A percentile compares a stretch with the other conserved stretches of the same genome.
These are phyloP conservation scores for Tauraco hartlaubi DNA, from an alignment of 2,797 vertebrate species.

Conservation along the genomic window DNA sequence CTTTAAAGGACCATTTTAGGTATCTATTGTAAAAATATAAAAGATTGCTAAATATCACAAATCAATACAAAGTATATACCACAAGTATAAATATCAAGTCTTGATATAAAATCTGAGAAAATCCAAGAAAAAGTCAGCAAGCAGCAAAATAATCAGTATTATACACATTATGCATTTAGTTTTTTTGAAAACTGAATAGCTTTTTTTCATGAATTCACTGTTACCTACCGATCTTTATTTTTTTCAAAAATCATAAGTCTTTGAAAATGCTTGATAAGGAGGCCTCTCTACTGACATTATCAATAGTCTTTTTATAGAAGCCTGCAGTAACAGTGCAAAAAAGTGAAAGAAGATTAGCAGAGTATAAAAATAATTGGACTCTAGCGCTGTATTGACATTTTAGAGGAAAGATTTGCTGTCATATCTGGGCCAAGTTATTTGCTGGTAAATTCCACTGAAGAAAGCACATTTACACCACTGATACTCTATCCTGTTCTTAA, in stretches of 20 bases:
- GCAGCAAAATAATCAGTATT: neutral
- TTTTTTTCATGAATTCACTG: slow-evolving; percentile 10
- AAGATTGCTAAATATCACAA: neutral
- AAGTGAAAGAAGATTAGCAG: slow-evolving; percentile 60
- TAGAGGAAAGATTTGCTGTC: slow-evolving; percentile 20
- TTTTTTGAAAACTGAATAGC: neutral
- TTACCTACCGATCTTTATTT: neutral
- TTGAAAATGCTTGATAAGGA: slow-evolving; percentile 32
- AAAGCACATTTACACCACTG: neutral
- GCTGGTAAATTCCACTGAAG: slow-evolving; percentile 34
- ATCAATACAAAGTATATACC: too few species aligned
- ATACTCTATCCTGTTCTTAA: neutral
- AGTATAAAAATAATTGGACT: slow-evolving; percentile 61
- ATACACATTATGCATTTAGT: neutral
- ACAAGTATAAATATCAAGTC: neutral
- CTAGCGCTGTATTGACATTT: slow-evolving; percentile 31
- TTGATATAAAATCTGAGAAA: neutral
- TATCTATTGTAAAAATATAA: neutral
- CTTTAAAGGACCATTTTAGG: slow-evolving; percentile 4
- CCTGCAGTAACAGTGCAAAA: neutral
- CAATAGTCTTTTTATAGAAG: slow-evolving; percentile 49
- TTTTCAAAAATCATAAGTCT: slow-evolving; percentile 38
- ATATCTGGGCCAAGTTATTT: slow-evolving; percentile 12
- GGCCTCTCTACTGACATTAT: slow-evolving; percentile 33
- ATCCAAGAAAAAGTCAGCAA: neutral